Conservation (phyloP, 1,140 invertebrate species). For the Aethina tumida region DNA sequence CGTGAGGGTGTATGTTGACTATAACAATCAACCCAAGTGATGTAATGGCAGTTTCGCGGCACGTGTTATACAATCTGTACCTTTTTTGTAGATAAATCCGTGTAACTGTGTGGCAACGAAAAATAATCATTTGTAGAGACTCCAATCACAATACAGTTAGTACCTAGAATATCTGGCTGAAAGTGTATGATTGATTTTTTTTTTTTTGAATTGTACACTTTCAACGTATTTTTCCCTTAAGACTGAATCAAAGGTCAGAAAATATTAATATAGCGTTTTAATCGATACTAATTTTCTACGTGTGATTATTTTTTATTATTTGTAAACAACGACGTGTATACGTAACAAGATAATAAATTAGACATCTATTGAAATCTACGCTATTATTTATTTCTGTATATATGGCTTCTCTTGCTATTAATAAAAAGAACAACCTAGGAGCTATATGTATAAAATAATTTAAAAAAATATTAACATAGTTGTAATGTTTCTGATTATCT, state of each 20-base stretch:
- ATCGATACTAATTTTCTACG: too few relatives aligned
- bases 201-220: too few relatives aligned
- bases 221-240: too few relatives aligned
- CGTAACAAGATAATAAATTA: neutral
- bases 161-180: too few relatives aligned
- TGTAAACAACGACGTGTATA: slow-evolving; percentile 1
- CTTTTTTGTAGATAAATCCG: slow-evolving; percentile 5
- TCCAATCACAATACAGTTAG: too few relatives aligned
- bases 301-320: neutral
- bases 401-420: slow-evolving; percentile 10
- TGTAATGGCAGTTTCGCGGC: neutral
- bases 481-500: too few relatives aligned
- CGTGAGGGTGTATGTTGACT: slow-evolving; percentile 83
- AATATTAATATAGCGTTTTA: too few relatives aligned
- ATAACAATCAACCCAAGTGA: slow-evolving; percentile 44
- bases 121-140: neutral
- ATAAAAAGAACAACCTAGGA: slow-evolving; percentile 1
- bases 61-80: neutral
- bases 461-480: too few relatives aligned
- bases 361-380: slow-evolving; percentile 6
- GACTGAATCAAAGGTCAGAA: too few relatives aligned
- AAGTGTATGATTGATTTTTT: too few relatives aligned
- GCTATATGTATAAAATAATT: slow-evolving; percentile 10
- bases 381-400: slow-evolving; percentile 14
- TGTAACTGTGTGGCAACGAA: neutral